phyloP scores from a whole-genome alignment of 37 sponge, comb jelly and placozoan species.

The Aplysina aerophoba region DNA sequence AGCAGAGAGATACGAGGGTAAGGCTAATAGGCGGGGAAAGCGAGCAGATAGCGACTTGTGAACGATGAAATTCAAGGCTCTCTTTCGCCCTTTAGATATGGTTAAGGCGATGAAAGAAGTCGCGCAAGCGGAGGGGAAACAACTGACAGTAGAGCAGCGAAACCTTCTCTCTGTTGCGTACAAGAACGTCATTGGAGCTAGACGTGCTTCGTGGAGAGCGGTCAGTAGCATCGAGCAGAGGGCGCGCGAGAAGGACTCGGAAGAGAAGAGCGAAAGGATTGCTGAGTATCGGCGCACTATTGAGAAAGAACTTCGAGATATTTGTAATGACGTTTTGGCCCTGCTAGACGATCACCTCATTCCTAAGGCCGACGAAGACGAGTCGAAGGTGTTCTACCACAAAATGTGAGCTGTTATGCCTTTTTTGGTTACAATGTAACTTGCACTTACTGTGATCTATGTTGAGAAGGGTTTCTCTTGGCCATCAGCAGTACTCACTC shows the following conservation, averaged over 20 bases:
- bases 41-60: too few relatives aligned
- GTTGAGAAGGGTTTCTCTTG: too few relatives aligned
- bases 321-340: slow-evolving; percentile 67
- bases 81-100: slow-evolving; percentile 52
- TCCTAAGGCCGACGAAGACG: slow-evolving; percentile 9
- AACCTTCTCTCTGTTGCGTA: slow-evolving; percentile 88
- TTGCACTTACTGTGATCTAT: too few relatives aligned
- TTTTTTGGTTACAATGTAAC: too few relatives aligned
- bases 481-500: too few relatives aligned
- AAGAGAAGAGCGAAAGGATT: not conserved
- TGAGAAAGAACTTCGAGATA: slow-evolving; percentile 73
- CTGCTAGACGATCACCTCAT: slow-evolving; percentile 42
- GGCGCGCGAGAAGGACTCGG: slow-evolving; percentile 23
- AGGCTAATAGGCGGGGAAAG: not conserved
- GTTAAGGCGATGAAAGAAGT: slow-evolving; percentile 45
- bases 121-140: not conserved
- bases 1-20: slow-evolving; percentile 68
- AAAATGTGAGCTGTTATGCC: slow-evolving; percentile 45
- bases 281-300: slow-evolving; percentile 64
- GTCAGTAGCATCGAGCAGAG: slow-evolving; percentile 72
- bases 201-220: slow-evolving; percentile 78
- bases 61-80: too few relatives aligned
- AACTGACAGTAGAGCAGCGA: slow-evolving; percentile 58
- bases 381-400: slow-evolving; percentile 68
- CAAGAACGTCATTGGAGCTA: slow-evolving; percentile 84